A percentile compares a stretch with the other conserved stretches of the same genome.
phyloP scores from a whole-genome alignment of 2,797 vertebrate genomes.

The Galagoides demidoff region DNA sequence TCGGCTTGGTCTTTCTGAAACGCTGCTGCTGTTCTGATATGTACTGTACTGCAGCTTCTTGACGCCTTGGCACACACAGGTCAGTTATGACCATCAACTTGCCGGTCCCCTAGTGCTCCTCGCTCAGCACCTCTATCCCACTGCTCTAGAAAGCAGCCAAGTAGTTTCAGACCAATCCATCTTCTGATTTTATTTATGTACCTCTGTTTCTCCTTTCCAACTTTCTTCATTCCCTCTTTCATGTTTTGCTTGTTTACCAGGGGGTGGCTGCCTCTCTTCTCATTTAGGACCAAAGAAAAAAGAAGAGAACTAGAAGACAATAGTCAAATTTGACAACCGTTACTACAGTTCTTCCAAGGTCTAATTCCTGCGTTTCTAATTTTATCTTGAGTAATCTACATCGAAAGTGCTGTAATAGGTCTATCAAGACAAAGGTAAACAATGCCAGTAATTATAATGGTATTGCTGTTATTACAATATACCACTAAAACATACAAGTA shows the following conservation, averaged over 20 bases:
- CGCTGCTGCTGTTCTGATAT: not conserved
- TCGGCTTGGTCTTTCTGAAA: not conserved
- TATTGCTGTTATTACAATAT: not conserved
- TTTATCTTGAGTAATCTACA: constrained; percentile 3
- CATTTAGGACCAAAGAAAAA: not conserved
- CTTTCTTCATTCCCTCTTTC: not conserved
- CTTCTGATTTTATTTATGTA: not conserved
- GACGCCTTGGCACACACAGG: rapidly evolving
- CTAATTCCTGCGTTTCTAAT: not conserved
- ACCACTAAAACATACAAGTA: not conserved
- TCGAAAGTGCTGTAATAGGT: not conserved
- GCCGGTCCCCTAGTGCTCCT: not conserved
- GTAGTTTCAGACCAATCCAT: not conserved
- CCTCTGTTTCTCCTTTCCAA: not conserved
- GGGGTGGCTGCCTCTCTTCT: not conserved
- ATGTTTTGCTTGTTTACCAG: not conserved
- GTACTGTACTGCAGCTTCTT: not conserved
- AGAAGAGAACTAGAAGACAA: not conserved
- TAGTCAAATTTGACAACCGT: constrained; percentile 18
- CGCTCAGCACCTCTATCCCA: not conserved
- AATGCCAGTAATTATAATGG: not conserved
- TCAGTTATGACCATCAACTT: too few relatives aligned
- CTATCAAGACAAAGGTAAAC: not conserved
- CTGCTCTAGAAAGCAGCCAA: not conserved
- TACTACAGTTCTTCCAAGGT: not conserved